Evolutionary conservation across 2,113 vertebrate genomes (phyloP), one percentile per base, ranked within the genome.

Genomic region (Neogale vison): DNA sequence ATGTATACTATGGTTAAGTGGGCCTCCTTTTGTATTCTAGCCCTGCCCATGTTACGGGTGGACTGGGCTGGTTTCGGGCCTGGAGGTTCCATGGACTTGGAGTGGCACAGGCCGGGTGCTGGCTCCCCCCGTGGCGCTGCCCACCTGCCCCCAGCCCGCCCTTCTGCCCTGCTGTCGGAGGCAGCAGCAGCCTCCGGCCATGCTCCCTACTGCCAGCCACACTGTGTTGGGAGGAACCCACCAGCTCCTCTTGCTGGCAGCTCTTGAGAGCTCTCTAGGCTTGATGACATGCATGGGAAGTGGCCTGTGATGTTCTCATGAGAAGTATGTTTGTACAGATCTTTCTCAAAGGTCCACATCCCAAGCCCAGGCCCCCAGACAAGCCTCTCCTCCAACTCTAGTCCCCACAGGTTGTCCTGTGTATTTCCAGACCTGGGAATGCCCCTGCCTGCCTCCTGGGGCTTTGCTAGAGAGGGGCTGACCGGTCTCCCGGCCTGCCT

Each of bases 71-170:
- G 50, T 57, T 39, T 4, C 10, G 34, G 67, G 10, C 23, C 59
- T 45, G 11, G 34, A 72, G 90, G 29, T 21, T 42, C 55, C 13
- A 1, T 20, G 88, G 50, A 63, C 26, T 34, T 59, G 13, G 31
- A 80, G 31, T 13, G 21, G 9, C 47, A 18, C 12, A 4, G 4
- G 36, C 63, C 31, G 10, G 61, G 24, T 23, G 18, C 31, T 21
- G 81, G 13, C 1, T 11, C 21, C 0, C 1, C 47, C 10, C 9
- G 0, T 13, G 17, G 26, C 72, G 0, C 17, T 42, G 0, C 52
- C 4, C 3, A 6, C 31, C 10, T 59, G 4, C 17, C 12, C 12
- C 21, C 52, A 52, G 34, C 3, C 23, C 52, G 4, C 6, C 42
- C 23, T 36, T 76, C 9, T 8, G 1, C 24, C 80, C 39, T 11